These are phyloP conservation scores for Probosciger aterrimus DNA, from an alignment of 2,113 vertebrate species.

Conservation along the genomic window DNA sequence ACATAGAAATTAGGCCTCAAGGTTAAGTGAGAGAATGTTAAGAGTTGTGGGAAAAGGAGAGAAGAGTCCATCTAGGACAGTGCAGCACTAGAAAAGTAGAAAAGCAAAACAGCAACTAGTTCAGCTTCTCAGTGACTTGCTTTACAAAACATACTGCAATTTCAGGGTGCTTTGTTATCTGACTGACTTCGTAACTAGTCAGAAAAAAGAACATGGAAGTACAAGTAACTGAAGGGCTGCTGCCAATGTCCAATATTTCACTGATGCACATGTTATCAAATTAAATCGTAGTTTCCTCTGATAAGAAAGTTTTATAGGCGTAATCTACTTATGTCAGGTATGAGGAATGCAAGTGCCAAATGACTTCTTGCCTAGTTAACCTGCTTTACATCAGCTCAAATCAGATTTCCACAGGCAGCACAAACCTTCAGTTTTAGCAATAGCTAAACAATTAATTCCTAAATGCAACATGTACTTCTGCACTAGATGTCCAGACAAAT, in stretches of 20 bases:
- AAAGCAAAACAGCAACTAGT: neutral
- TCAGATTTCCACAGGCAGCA: neutral
- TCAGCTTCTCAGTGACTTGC: neutral
- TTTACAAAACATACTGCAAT: neutral
- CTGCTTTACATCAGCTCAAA: neutral
- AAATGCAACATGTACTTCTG: neutral
- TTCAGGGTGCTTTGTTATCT: neutral
- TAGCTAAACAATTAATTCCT: neutral
- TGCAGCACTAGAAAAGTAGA: neutral
- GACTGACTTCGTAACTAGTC: neutral
- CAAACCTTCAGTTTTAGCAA: neutral
- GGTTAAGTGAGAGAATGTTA: neutral
- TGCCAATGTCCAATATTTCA: neutral
- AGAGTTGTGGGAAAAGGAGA: neutral
- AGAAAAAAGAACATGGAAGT: neutral
- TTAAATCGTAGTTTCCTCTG: neutral
- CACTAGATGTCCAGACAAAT: neutral
- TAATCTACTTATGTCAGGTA: neutral
- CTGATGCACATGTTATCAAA: neutral
- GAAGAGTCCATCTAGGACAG: neutral
- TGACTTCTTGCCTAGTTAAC: neutral
- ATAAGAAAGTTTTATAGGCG: neutral
- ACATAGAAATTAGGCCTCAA: neutral
- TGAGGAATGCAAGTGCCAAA: neutral
- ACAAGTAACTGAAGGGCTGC: neutral